Evolutionary conservation across 2,888 invertebrate genomes (phyloP).

Genomic region (Drosophila testacea): DNA sequence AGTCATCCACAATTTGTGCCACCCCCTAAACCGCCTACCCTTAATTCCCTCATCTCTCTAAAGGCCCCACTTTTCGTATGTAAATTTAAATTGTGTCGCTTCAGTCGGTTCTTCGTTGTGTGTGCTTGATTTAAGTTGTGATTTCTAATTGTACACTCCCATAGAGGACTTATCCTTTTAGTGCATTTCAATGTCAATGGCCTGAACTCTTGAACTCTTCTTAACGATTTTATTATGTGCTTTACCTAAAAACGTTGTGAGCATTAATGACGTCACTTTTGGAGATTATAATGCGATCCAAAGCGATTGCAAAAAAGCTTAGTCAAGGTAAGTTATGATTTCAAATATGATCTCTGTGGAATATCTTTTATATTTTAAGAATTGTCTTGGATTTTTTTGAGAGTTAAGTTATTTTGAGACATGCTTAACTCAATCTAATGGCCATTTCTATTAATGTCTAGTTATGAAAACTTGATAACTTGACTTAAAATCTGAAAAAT

Average conservation of each 20-base stretch:
- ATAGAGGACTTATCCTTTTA: slow-evolving; percentile 10
- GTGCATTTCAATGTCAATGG: slow-evolving; percentile 75
- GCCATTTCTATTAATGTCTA: too few relatives aligned
- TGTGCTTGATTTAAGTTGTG: slow-evolving; percentile 68
- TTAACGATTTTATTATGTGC: slow-evolving; percentile 24
- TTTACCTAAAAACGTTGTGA: slow-evolving; percentile 13
- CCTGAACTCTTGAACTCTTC: slow-evolving; percentile 53
- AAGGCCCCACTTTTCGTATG: slow-evolving; percentile 37
- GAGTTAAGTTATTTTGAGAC: not conserved
- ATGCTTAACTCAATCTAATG: too few relatives aligned
- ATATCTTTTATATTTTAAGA: not conserved
- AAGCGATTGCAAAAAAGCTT: slow-evolving; percentile 84
- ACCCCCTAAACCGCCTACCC: not conserved
- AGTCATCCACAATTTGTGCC: slow-evolving; percentile 29
- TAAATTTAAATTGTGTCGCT: slow-evolving; percentile 70
- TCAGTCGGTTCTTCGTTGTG: slow-evolving; percentile 40
- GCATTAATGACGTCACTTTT: slow-evolving; percentile 82
- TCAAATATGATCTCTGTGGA: not conserved
- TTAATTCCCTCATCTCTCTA: not conserved
- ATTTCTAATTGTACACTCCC: slow-evolving; percentile 63
- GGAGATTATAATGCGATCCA: slow-evolving; percentile 85
- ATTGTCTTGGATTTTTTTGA: too few relatives aligned
- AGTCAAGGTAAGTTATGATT: slow-evolving; percentile 81
- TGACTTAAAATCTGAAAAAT: too few relatives aligned
- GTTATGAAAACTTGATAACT: too few relatives aligned